Evolutionary conservation across 2,797 vertebrate species (phyloP), one percentile per base, ranked within the genome.

Genomic region (Sternarchorhynchus goeldii): DNA sequence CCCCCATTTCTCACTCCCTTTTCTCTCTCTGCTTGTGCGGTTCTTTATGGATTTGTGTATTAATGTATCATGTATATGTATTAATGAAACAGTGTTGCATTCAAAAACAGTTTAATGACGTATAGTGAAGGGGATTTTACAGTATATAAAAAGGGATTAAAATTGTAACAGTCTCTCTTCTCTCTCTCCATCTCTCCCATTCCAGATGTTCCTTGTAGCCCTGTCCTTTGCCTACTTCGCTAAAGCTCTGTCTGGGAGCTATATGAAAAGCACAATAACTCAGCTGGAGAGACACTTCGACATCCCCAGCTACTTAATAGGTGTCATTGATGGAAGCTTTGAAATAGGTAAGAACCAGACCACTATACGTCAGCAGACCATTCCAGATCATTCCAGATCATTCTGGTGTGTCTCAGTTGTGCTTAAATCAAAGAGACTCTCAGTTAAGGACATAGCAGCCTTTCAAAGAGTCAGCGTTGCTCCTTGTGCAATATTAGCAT

Each of bases 281-380:
- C 96, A 98, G 88, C 94, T 99, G 87, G 97, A 99, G 88, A 94
- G 95, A 86, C 91, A 96, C 78, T 98, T 99, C 85, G 96, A 97
- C 81, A 95, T 98, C 74, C 93, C 96, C 74, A 97, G 95, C 84
- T 97, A 96, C 85, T 89, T 97, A 87, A 95, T 96, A 82, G 97
- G 97, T 5, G 82, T 97, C 76, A 96, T 99, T 85, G 96, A 97
- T n/a, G 95, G 96, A 64, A 97, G 97, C 90, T 99, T 99, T 93
- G 96, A 98, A 94, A 96, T 98, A 56, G 96, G 97, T 97, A 93
- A 60, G 94, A 93, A 81, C 64, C 25, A 16, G 68, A 18, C 77
- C 50, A 75, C 63, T 50, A 45, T 78, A 67, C 59, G 67, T 86
- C 50, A 68, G 41, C 78, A 76, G 56, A 70, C 57, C n/a, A 12